These are phyloP conservation scores for Poeciliopsis infans DNA, from an alignment of 2,797 vertebrate species.

Conservation along the genomic window DNA sequence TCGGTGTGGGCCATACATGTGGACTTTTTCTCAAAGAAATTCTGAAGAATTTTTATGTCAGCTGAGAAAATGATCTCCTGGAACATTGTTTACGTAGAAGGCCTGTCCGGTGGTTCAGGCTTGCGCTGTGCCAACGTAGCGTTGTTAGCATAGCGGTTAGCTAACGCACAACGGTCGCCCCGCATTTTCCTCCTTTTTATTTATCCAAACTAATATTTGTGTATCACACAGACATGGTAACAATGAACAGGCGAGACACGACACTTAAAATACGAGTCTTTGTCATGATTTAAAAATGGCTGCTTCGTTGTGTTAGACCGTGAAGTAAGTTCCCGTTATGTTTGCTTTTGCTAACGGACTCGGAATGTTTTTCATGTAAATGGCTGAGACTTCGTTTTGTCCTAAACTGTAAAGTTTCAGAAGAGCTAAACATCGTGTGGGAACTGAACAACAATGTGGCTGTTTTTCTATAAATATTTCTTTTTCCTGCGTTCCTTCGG, in stretches of 20 bases:
- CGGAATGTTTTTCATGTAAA: neutral
- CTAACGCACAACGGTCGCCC: slow-evolving; percentile 12
- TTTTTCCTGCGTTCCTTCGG: neutral
- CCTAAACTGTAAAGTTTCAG: neutral
- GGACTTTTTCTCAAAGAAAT: neutral
- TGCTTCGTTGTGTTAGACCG: neutral
- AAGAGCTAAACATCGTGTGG: neutral
- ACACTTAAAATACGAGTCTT: neutral
- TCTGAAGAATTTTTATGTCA: neutral
- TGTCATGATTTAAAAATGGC: neutral
- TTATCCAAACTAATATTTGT: neutral
- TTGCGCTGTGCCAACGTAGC: slow-evolving; percentile 64
- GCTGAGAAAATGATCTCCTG: neutral
- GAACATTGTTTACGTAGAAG: slow-evolving; percentile 28
- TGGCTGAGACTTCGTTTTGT: neutral
- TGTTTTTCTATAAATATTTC: neutral
- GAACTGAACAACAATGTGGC: neutral
- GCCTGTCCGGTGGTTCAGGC: slow-evolving; percentile 47
- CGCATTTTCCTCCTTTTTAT: neutral
- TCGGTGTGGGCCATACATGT: neutral
- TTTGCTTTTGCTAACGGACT: neutral
- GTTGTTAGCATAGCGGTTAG: slow-evolving; percentile 61
- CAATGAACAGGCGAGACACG: neutral
- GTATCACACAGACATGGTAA: neutral
- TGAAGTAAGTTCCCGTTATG: neutral